phyloP scores from a whole-genome alignment of 2,888 invertebrate genomes.

The Prosopocoilus inquinatus region DNA sequence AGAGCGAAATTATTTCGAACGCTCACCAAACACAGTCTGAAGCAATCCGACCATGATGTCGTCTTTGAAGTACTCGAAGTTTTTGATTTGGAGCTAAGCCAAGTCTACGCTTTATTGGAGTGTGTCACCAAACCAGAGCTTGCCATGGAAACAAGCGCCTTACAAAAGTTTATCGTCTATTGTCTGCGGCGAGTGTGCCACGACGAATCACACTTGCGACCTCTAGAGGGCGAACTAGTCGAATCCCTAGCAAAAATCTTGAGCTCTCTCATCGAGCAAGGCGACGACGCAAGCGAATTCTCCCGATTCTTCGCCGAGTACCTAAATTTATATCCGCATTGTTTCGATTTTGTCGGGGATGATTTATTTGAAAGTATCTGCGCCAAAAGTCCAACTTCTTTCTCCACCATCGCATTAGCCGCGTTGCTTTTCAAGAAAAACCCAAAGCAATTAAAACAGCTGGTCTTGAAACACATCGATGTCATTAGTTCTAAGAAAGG shows the following conservation, averaged over 20 bases:
- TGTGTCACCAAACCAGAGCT: too few relatives aligned
- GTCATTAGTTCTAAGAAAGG: conserved; percentile 60
- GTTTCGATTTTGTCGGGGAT: conserved; percentile 52
- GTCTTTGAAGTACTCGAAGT: conserved; percentile 31
- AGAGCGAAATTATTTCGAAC: conserved; percentile 54
- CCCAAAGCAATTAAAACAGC: conserved; percentile 47
- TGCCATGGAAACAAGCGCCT: too few relatives aligned
- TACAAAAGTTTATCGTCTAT: too few relatives aligned
- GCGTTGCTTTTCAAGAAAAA: conserved; percentile 59
- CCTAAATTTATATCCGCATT: conserved; percentile 62
- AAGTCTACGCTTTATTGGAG: conserved; percentile 33
- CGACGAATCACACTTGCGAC: conserved; percentile 17
- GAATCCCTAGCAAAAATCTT: conserved; percentile 28
- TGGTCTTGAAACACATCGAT: conserved; percentile 53
- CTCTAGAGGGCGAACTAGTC: conserved; percentile 28
- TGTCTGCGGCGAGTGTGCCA: too few relatives aligned
- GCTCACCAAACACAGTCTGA: too few relatives aligned
- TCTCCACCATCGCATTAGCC: conserved; percentile 56
- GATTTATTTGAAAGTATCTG: conserved; percentile 58
- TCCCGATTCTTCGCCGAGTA: conserved; percentile 58
- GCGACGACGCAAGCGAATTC: conserved; percentile 50
- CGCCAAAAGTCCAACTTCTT: conserved; percentile 50
- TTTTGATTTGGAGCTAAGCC: conserved; percentile 43
- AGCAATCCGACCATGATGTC: conserved; percentile 35
- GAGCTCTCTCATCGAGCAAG: conserved; percentile 23